Percentiles rank a stretch among this genome's conserved stretches.
Conservation (phyloP, 2,113 vertebrate genomes). For the Ovibos moschatus region DNA sequence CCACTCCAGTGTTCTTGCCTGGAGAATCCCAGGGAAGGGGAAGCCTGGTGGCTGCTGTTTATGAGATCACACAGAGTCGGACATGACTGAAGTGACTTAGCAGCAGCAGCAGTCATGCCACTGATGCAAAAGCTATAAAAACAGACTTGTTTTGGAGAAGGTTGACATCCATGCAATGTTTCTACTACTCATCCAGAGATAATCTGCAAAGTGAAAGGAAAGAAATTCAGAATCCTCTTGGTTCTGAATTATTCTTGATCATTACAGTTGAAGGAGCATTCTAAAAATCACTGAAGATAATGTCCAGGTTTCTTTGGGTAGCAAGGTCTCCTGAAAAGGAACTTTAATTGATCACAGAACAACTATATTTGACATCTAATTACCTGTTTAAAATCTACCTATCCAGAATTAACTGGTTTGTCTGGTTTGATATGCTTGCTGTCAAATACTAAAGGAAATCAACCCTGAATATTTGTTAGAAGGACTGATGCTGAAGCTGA, state of each 20-base stretch:
- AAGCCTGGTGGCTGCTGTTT: background rate
- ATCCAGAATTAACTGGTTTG: background rate
- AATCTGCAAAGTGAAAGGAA: background rate
- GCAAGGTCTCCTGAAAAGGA: background rate
- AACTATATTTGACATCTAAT: background rate
- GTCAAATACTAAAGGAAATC: background rate
- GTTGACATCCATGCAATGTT: background rate
- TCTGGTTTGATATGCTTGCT: background rate
- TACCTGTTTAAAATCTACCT: background rate
- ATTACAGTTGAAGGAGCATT: conserved; percentile 55
- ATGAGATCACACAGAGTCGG: background rate
- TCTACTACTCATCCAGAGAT: background rate
- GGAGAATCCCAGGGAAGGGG: background rate
- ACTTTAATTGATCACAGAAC: background rate
- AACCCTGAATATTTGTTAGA: background rate
- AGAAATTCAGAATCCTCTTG: background rate
- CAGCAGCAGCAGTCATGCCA: background rate
- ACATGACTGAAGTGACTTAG: background rate
- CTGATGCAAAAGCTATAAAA: background rate
- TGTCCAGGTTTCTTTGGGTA: background rate
- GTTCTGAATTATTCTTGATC: background rate
- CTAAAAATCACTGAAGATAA: conserved; percentile 63
- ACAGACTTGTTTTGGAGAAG: background rate
- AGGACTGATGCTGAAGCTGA: background rate
- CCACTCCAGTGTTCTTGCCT: background rate